Evolutionary conservation across 2,888 invertebrate species (phyloP), one percentile per base, ranked within the genome.

Genomic region (Scaptomyza flava): DNA sequence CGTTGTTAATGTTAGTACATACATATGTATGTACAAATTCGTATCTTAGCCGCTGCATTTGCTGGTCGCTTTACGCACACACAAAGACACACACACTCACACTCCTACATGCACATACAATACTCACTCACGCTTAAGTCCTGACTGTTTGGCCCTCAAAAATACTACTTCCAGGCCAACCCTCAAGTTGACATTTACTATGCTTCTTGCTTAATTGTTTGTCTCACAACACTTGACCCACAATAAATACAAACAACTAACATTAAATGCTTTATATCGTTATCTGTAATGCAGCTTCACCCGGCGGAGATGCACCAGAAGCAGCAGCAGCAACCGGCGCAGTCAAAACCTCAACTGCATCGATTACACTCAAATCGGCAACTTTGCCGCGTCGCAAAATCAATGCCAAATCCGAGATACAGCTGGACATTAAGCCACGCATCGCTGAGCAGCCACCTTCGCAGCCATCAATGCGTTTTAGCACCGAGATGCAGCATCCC

Each of bases 281-380:
- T 27, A 27, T 46, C 53, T 11, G 51, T 58, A 41, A 50, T 48
- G 43, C 67, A 89, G 89, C 90, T 69, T 90, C 90, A 41, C 89
- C 89, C 1, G 87, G 87, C 27, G 78, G 70, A 34, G 89, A 90
- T 45, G 75, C 77, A 3, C 54, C 85, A 45, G 58, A 78, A 1
- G 74, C 74, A 4, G 61, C 85, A 46, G 57, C 80, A 0, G 79
- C 84, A 0, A 27, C 27, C 27, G 85, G 87, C 20, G 82, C 90
- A 3, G 89, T 92, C 38, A 93, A 94, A 90, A 94, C 94, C 3
- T 94, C 94, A 14, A 94, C 94, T 27, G 94, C 94, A 77, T 94
- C 95, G 78, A 94, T 95, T 58, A 94, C 94, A 1, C 90, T 95
- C 31, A 95, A 95, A 87, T 94, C 95, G 63, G 94, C 95, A 0